These are phyloP conservation scores for Lycorma delicatula DNA, from an alignment of 1,140 invertebrate species.

Conservation along the genomic window DNA sequence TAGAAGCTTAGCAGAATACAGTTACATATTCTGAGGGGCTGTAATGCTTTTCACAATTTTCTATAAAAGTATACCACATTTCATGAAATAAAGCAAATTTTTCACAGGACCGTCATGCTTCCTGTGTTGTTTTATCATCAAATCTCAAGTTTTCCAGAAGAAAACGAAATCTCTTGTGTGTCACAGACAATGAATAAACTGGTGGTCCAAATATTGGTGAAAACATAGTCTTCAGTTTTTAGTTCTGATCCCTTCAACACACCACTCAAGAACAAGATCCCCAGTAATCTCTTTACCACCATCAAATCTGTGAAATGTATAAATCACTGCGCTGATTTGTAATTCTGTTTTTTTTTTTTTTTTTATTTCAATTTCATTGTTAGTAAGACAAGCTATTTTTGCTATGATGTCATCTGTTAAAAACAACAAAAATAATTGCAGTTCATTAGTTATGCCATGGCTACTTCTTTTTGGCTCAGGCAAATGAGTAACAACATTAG, in stretches of 20 bases:
- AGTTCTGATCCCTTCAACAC: background rate
- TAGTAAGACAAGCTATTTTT: background rate
- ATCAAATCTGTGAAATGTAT: background rate
- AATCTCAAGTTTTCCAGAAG: slow-evolving; percentile 26
- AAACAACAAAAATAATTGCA: too few species aligned
- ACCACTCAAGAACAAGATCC: background rate
- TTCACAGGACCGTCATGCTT: slow-evolving; percentile 18
- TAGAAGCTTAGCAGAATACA: slow-evolving; percentile 36
- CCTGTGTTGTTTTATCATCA: slow-evolving; percentile 30
- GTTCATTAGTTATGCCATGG: background rate
- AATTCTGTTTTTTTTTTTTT: background rate
- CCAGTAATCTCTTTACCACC: background rate
- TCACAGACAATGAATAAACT: background rate
- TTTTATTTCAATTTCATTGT: background rate
- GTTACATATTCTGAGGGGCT: slow-evolving; percentile 21
- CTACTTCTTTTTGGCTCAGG: background rate
- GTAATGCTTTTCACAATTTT: slow-evolving; percentile 28
- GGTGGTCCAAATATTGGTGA: background rate
- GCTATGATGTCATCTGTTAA: too few species aligned
- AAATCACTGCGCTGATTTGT: background rate
- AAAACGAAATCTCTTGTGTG: too few species aligned
- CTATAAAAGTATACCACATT: slow-evolving; percentile 23
- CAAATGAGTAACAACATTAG: background rate
- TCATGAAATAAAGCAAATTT: slow-evolving; percentile 26
- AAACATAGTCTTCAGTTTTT: background rate